Evolutionary conservation across 2,113 vertebrate genomes (phyloP).

Genomic region (Rhinolophus ferrumequinum): DNA sequence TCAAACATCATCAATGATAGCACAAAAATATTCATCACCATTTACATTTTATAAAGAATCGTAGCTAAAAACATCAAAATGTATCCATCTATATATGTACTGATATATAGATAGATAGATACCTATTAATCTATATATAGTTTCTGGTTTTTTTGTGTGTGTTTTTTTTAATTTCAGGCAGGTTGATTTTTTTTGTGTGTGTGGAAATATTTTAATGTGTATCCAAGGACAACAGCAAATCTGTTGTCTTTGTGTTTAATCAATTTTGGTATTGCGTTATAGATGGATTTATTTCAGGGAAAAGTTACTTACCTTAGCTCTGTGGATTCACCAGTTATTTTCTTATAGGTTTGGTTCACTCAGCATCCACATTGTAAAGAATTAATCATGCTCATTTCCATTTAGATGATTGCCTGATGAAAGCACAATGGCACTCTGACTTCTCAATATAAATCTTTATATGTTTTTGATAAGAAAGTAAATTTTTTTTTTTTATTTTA

Average conservation of each 20-base stretch:
- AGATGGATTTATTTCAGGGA: not conserved
- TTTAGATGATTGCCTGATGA: conserved; percentile 53
- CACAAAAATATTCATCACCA: not conserved
- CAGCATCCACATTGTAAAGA: not conserved
- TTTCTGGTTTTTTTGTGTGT: too few relatives aligned
- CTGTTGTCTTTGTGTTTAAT: not conserved
- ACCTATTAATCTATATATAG: not conserved
- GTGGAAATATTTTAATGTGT: not conserved
- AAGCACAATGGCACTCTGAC: not conserved
- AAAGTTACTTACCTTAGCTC: not conserved
- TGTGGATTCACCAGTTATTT: not conserved
- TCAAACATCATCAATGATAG: not conserved
- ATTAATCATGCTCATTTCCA: conserved; percentile 37
- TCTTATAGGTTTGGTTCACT: not conserved
- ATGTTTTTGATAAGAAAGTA: not conserved
- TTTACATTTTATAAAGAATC: not conserved
- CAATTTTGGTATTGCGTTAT: not conserved
- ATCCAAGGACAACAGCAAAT: not conserved
- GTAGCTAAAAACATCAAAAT: not conserved
- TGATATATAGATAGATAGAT: too few relatives aligned
- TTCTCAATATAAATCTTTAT: conserved; percentile 22
- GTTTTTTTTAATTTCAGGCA: not conserved
- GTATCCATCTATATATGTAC: not conserved
- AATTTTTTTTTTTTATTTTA: too few relatives aligned
- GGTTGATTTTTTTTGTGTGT: not conserved